Conservation (phyloP, 2,797 vertebrate genomes). For the Carduelis carduelis region DNA sequence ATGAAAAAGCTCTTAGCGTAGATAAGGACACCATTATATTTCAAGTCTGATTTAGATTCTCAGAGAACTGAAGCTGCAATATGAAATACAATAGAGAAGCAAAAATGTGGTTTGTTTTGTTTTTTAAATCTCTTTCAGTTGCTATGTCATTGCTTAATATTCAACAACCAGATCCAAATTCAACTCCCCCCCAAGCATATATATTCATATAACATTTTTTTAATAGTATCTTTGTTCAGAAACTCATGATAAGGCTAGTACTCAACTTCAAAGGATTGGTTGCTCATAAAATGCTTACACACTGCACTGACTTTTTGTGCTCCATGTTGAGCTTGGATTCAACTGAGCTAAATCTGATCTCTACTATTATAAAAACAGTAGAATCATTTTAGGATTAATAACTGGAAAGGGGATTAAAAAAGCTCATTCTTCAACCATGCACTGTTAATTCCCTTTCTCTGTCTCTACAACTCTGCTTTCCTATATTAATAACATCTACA, state of each 20-base stretch:
- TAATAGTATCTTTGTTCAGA: background rate
- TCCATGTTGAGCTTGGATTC: background rate
- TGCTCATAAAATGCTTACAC: background rate
- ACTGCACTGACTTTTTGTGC: background rate
- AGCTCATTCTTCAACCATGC: background rate
- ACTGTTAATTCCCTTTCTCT: background rate
- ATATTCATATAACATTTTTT: background rate
- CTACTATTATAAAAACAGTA: background rate
- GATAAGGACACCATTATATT: conserved; percentile 57
- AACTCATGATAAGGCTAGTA: background rate
- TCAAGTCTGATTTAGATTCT: conserved; percentile 35
- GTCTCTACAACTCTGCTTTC: background rate
- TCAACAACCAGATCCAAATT: background rate
- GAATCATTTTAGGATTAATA: background rate
- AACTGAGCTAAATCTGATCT: background rate
- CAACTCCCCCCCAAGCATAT: background rate
- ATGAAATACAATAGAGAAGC: background rate
- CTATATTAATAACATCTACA: background rate
- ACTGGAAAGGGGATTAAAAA: background rate
- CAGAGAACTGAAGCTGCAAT: conserved; percentile 9
- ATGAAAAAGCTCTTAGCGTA: conserved; percentile 58
- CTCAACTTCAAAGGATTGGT: background rate
- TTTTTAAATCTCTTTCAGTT: background rate
- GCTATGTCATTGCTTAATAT: background rate
- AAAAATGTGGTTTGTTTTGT: background rate